Conservation (phyloP, 2,113 vertebrate species). For the Aptenodytes forsteri region DNA sequence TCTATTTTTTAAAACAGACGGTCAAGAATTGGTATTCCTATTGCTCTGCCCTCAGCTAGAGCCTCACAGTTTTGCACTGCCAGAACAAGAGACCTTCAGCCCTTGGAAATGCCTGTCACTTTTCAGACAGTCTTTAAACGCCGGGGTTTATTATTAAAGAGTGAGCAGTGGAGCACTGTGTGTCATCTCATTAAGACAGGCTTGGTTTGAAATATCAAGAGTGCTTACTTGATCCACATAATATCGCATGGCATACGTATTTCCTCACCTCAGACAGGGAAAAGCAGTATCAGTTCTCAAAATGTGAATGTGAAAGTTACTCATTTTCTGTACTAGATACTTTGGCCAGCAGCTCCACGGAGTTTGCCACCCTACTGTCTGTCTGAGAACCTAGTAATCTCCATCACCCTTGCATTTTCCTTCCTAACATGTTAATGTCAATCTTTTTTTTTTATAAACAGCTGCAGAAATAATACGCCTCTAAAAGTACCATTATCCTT, state of each 20-base stretch:
- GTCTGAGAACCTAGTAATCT: neutral
- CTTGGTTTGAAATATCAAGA: neutral
- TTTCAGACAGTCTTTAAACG: neutral
- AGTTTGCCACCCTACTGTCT: neutral
- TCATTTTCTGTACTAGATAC: neutral
- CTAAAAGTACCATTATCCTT: neutral
- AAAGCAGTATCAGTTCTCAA: neutral
- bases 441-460: neutral
- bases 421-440: neutral
- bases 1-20: neutral
- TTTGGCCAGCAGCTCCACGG: neutral
- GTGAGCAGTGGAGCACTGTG: neutral
- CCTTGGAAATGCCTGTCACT: neutral
- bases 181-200: neutral
- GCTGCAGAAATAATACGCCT: neutral
- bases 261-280: neutral
- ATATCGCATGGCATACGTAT: accelerated
- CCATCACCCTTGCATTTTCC: neutral
- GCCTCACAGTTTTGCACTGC: neutral
- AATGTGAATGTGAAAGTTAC: neutral
- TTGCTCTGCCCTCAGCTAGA: neutral
- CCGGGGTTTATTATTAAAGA: neutral
- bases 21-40: neutral
- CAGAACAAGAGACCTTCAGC: neutral
- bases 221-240: neutral